Percentiles rank a stretch among this genome's conserved stretches.
phyloP scores from a whole-genome alignment of 2,888 invertebrate species.

The Drosophila crucigera region DNA sequence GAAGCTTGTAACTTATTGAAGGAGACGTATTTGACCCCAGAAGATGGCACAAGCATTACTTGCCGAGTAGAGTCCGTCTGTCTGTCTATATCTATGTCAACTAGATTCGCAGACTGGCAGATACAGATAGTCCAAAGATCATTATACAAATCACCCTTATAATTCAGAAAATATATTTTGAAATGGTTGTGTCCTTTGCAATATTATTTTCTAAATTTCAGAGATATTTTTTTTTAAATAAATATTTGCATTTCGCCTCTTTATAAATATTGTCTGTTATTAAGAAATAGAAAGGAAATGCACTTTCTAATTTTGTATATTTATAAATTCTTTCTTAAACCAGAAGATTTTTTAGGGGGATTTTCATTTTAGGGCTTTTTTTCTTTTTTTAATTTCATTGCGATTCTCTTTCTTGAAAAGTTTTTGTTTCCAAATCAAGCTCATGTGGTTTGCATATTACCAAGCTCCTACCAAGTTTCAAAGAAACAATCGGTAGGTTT shows the following conservation, averaged over 20 bases:
- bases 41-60: background rate
- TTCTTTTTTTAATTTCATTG: background rate
- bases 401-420: background rate
- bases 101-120: background rate
- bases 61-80: background rate
- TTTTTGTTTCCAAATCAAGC: background rate
- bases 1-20: background rate
- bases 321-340: background rate
- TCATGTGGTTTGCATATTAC: background rate
- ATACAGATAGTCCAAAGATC: background rate
- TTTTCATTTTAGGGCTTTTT: background rate
- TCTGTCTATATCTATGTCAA: background rate
- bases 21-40: background rate
- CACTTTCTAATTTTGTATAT: background rate
- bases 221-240: accelerated
- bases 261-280: background rate
- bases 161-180: background rate
- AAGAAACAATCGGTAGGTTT: background rate
- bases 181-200: background rate
- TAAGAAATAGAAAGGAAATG: background rate
- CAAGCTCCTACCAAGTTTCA: background rate
- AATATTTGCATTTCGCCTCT: background rate
- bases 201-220: background rate
- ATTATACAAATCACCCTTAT: background rate
- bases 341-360: background rate